These are phyloP conservation scores for Nymphalis polychloros DNA, from an alignment of 2,888 invertebrate species.

Conservation along the genomic window DNA sequence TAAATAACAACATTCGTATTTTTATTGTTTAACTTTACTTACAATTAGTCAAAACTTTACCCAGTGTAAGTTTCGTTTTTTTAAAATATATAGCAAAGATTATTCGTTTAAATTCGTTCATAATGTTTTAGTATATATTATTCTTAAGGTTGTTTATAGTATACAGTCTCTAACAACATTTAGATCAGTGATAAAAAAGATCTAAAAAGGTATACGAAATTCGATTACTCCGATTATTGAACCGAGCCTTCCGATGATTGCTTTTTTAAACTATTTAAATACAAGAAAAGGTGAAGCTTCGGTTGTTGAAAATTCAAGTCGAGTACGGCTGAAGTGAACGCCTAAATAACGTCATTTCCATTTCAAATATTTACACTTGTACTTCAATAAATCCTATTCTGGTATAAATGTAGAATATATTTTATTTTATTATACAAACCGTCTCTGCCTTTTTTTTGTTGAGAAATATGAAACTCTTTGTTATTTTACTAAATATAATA, in stretches of 20 bases:
- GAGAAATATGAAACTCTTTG: not conserved
- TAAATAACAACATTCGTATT: too few relatives aligned
- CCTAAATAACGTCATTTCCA: slow-evolving; percentile 17
- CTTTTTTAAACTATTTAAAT: slow-evolving; percentile 45
- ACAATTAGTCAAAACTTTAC: too few relatives aligned
- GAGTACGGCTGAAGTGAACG: slow-evolving; percentile 13
- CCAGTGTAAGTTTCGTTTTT: too few relatives aligned
- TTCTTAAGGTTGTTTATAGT: not conserved
- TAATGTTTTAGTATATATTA: not conserved
- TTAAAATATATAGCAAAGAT: too few relatives aligned
- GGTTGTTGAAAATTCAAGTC: slow-evolving; percentile 14
- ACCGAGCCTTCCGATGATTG: slow-evolving; percentile 44
- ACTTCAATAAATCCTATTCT: slow-evolving; percentile 13
- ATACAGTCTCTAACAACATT: slow-evolving; percentile 2
- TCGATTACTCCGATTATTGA: slow-evolving; percentile 61
- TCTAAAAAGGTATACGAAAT: slow-evolving; percentile 49
- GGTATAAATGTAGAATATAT: slow-evolving; percentile 4
- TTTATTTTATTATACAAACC: not conserved
- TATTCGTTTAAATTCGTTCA: too few relatives aligned
- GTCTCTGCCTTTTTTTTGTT: not conserved
- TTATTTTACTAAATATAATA: too few relatives aligned
- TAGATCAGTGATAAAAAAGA: slow-evolving; percentile 44
- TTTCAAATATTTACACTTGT: slow-evolving; percentile 25
- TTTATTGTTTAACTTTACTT: too few relatives aligned
- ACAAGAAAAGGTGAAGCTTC: slow-evolving; percentile 18